phyloP scores from a whole-genome alignment of 2,113 vertebrate genomes.

The Morphnarchus princeps region DNA sequence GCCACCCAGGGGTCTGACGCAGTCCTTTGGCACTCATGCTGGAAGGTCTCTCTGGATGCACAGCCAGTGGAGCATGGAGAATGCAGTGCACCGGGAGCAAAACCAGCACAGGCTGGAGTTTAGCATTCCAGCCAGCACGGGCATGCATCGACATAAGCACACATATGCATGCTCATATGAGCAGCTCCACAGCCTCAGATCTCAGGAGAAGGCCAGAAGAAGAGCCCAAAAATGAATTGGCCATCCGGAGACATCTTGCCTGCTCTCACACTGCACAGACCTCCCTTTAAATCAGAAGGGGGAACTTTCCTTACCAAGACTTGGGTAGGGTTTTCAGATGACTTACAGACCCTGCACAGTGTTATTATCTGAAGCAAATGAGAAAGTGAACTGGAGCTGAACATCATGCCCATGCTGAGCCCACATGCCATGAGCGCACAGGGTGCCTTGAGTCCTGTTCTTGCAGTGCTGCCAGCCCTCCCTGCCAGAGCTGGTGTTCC shows the following conservation, averaged over 20 bases:
- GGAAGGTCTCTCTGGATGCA: background rate
- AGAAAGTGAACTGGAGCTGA: background rate
- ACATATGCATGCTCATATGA: background rate
- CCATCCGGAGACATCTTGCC: background rate
- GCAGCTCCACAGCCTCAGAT: background rate
- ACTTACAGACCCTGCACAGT: background rate
- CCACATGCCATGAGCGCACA: background rate
- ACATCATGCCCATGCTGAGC: background rate
- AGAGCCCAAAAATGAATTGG: background rate
- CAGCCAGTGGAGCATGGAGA: accelerated
- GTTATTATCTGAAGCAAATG: background rate
- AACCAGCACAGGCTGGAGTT: background rate
- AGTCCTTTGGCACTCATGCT: background rate
- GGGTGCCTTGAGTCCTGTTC: background rate
- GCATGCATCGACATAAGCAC: background rate
- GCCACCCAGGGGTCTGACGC: background rate
- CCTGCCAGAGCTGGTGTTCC: background rate
- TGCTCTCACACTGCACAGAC: background rate
- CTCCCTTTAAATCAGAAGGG: background rate
- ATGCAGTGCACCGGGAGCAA: accelerated
- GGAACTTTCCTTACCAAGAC: background rate
- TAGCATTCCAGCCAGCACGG: background rate
- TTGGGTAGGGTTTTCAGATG: background rate
- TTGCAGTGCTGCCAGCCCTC: background rate
- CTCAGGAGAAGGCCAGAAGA: background rate